Conservation (phyloP, 2,797 vertebrate species). For the Hylomyscus alleni region DNA sequence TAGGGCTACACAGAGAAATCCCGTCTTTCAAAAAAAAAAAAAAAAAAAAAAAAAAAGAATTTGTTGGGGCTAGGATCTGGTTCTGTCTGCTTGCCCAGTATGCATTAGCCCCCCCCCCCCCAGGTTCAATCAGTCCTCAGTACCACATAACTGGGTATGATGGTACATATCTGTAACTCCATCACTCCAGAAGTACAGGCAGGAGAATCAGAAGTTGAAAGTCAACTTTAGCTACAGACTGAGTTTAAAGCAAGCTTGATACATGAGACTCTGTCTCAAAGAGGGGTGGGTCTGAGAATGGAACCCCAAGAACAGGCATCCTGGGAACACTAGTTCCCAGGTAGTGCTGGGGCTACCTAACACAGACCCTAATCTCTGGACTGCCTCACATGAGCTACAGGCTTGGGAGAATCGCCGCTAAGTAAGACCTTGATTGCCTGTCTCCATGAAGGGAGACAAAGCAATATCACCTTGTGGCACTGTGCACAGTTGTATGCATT, state of each 20-base stretch:
- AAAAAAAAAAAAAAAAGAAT: background rate
- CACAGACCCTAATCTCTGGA: background rate
- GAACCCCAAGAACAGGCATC: background rate
- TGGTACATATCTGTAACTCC: background rate
- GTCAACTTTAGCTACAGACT: background rate
- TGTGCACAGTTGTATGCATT: background rate
- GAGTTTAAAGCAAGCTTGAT: background rate
- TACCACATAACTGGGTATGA: background rate
- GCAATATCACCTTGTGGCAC: background rate
- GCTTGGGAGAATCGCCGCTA: background rate
- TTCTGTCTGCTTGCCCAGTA: background rate
- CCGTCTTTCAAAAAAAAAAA: too few relatives aligned
- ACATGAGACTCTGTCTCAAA: background rate
- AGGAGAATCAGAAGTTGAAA: background rate
- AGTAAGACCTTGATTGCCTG: background rate
- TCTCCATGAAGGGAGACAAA: slow-evolving; percentile 6
- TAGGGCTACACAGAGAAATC: too few relatives aligned
- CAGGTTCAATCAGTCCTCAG: background rate
- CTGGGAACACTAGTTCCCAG: background rate
- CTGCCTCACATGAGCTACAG: background rate
- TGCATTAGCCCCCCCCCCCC: background rate
- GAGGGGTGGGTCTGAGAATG: background rate
- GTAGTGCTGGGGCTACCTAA: background rate
- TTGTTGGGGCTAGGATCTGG: background rate
- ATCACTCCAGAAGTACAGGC: background rate